phyloP scores from a whole-genome alignment of 23 tunicate species.

The Styela plicata region DNA sequence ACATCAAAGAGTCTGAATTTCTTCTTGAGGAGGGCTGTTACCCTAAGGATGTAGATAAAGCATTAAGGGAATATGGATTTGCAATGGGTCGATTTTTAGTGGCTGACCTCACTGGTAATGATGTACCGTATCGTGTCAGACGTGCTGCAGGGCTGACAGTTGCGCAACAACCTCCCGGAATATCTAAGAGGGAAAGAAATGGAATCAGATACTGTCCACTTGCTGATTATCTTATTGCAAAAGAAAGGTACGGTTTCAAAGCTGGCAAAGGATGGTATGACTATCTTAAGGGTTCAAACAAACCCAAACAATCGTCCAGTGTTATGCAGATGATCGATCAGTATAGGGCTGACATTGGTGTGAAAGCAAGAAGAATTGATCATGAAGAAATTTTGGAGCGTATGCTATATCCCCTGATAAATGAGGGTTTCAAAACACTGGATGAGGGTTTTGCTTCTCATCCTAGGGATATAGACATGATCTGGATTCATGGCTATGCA shows the following conservation, averaged over 20 bases:
- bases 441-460: conserved; percentile 62
- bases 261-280: conserved; percentile 65
- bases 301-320: conserved; percentile 27
- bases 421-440: conserved; percentile 68
- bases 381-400: conserved; percentile 56
- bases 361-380: conserved; percentile 39
- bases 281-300: neutral
- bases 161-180: conserved; percentile 33
- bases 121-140: conserved; percentile 46
- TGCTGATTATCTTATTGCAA: conserved; percentile 41
- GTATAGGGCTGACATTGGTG: conserved; percentile 25
- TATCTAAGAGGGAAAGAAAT: conserved; percentile 22
- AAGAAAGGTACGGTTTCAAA: conserved; percentile 58
- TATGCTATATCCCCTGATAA: conserved; percentile 56
- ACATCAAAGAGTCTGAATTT: conserved; percentile 3
- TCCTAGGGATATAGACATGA: conserved; percentile 54
- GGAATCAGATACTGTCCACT: conserved; percentile 46
- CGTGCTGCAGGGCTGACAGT: conserved; percentile 22
- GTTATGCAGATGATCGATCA: conserved; percentile 45
- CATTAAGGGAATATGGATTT: conserved; percentile 55
- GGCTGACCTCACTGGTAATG: conserved; percentile 70
- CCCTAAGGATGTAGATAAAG: conserved; percentile 35
- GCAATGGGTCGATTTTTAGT: conserved; percentile 80
- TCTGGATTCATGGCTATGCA: conserved; percentile 50
- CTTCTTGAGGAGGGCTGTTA: conserved; percentile 10